Evolutionary conservation across 2,888 invertebrate genomes (phyloP).

Genomic region (Meiosimyza decipiens): DNA sequence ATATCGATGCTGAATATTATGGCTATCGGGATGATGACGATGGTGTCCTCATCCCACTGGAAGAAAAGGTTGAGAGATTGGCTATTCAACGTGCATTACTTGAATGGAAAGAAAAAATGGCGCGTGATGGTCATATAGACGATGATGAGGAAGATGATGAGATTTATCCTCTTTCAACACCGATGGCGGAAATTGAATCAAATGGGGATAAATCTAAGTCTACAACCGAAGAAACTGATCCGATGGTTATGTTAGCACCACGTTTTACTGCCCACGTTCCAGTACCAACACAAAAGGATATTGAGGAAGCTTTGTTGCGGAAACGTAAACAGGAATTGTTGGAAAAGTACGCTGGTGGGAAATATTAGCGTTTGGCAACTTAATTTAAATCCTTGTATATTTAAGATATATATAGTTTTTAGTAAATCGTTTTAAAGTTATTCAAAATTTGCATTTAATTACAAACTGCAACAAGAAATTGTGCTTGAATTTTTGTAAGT

Average conservation of each 20-base stretch:
- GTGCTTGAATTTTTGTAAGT: no score
- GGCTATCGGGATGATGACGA: slow-evolving; percentile 99
- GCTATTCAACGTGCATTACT: slow-evolving; percentile 72
- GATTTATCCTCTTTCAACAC: slow-evolving; percentile 64
- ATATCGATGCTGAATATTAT: slow-evolving; percentile 99
- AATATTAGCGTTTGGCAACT: neutral
- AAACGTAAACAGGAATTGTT: slow-evolving; percentile 93
- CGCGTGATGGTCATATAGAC: slow-evolving; percentile 76
- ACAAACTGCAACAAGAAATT: neutral
- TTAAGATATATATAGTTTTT: no score
- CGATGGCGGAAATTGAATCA: slow-evolving; percentile 52
- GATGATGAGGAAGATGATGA: slow-evolving; percentile 76
- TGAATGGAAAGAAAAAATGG: slow-evolving; percentile 76
- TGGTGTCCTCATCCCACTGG: slow-evolving; percentile 90
- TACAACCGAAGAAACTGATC: slow-evolving; percentile 53
- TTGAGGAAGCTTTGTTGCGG: slow-evolving; percentile 89
- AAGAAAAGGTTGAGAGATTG: slow-evolving; percentile 81
- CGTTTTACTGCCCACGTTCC: slow-evolving; percentile 87
- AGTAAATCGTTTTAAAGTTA: no score
- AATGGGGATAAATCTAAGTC: slow-evolving; percentile 39
- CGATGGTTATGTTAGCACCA: slow-evolving; percentile 67
- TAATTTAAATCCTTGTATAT: no score
- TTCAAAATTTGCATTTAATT: neutral
- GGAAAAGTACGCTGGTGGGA: slow-evolving; percentile 77
- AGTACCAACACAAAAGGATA: slow-evolving; percentile 93